Evolutionary conservation across 2,888 invertebrate species (phyloP), one percentile per base, ranked within the genome.

Genomic region (Parasteatoda lunata): DNA sequence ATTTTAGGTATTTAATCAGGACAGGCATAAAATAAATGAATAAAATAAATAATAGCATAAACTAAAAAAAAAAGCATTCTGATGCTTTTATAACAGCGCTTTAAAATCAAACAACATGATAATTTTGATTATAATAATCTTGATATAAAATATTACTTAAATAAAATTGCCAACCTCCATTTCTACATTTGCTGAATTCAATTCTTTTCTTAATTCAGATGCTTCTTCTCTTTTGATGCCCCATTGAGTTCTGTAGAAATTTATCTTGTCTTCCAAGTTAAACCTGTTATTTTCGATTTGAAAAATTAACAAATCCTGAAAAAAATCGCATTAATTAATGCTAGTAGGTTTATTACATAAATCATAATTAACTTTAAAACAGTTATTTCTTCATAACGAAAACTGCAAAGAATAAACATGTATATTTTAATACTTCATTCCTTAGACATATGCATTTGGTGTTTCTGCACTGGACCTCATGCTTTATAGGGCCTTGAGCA

Each of bases 221-320:
- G 65, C 77, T 54, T 79, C 83, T 71, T 88, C 88, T 47, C 76
- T 88, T 66, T 88, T 88, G 45, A 88, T 88, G 52, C 82, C 54
- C 71, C 88, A 83, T 65, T 88, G 88, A 13, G 69, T 70, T 83
- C 83, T 88, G 15, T 83, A 83, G 11, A 75, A 69, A 64, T 78
- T 75, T 15, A 88, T 83, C 75, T 83, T 88, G 66, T 88, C 88
- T 70, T 82, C 79, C 49, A 88, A 49, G 9, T 83, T 78, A 70
- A 68, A 76, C 64, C 76, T 88, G 47, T 82, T 79, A 78, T 82
- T 81, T 68, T 88, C 88, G 8, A 83, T 66, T 2, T 83, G 73
- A 8, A 70, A 79, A 77, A 88, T 78, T 30, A 83, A 68, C 68
- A 88, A 68, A 54, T 88, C 88, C 88, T 88, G 11, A 9, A 30